phyloP scores from a whole-genome alignment of 2,888 invertebrate genomes.

The Drosophila bunnanda region DNA sequence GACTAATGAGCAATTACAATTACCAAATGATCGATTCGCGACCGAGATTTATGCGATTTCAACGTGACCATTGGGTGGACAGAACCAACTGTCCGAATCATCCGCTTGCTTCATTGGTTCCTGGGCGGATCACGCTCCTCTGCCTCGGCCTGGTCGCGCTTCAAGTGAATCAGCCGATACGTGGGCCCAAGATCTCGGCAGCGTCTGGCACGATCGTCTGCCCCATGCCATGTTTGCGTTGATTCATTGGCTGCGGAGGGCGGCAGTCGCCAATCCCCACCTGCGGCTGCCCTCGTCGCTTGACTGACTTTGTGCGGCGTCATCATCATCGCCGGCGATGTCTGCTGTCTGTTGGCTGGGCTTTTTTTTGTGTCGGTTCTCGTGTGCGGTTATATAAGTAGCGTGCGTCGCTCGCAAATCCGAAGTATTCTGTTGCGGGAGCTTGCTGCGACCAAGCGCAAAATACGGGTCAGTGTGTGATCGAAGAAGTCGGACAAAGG shows the following conservation, averaged over 20 bases:
- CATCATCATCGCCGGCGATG: conserved; percentile 37
- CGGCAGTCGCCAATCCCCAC: conserved; percentile 42
- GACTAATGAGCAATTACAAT: conserved; percentile 55
- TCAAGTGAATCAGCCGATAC: conserved; percentile 31
- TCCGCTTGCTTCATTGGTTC: conserved; percentile 69
- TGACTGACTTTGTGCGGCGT: conserved; percentile 70
- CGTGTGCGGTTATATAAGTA: conserved; percentile 75
- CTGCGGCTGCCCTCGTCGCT: conserved; percentile 57
- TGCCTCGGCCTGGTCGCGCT: conserved; percentile 33
- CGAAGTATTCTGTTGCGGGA: conserved; percentile 74
- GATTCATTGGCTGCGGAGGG: conserved; percentile 57
- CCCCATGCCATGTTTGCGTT: conserved; percentile 57
- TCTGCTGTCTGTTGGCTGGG: conserved; percentile 15
- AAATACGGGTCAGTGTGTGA: conserved; percentile 77
- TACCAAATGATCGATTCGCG: conserved; percentile 45
- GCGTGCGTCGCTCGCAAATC: conserved; percentile 66
- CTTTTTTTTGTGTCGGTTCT: conserved; percentile 24
- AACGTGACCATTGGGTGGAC: conserved; percentile 63
- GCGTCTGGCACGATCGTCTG: conserved; percentile 47
- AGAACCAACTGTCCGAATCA: conserved; percentile 38
- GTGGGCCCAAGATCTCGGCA: conserved; percentile 19
- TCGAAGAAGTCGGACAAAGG: conserved; percentile 19
- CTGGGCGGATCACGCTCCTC: conserved; percentile 60
- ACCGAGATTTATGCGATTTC: conserved; percentile 59
- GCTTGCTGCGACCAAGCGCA: conserved; percentile 58